phyloP scores from a whole-genome alignment of 1,140 invertebrate genomes.

The Drosophila punjabiensis region DNA sequence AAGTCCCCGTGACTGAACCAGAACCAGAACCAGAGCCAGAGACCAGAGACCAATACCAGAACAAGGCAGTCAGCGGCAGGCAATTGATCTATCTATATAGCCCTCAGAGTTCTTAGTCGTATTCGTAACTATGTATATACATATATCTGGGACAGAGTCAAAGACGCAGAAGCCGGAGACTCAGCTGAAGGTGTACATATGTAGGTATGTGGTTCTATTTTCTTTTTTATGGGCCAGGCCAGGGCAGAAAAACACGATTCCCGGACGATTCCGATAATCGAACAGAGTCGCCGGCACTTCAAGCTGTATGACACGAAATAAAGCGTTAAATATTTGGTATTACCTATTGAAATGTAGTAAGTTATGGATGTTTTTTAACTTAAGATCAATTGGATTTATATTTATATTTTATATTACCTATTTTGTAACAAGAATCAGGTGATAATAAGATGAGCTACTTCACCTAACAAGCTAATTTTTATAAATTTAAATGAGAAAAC shows the following conservation, averaged over 20 bases:
- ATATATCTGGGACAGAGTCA: slow-evolving; percentile 38
- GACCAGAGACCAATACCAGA: slow-evolving; percentile 1
- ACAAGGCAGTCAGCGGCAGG: slow-evolving; percentile 8
- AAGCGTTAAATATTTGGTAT: too few relatives aligned
- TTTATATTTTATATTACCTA: too few relatives aligned
- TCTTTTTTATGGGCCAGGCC: slow-evolving; percentile 26
- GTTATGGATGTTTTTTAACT: background rate
- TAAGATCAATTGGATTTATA: background rate
- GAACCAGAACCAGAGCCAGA: slow-evolving; percentile 3
- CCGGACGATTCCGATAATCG: slow-evolving; percentile 32
- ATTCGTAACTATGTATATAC: slow-evolving; percentile 9
- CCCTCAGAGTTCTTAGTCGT: slow-evolving; percentile 26
- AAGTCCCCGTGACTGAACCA: slow-evolving; percentile 38
- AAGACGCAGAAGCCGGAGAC: slow-evolving; percentile 30
- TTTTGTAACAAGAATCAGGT: too few relatives aligned
- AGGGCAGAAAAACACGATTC: slow-evolving; percentile 21
- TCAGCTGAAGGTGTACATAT: slow-evolving; percentile 2
- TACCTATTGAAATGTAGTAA: background rate
- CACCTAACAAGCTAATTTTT: too few relatives aligned
- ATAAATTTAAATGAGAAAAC: too few relatives aligned
- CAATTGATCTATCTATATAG: slow-evolving; percentile 60
- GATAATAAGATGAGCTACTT: too few relatives aligned
- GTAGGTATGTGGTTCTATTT: background rate
- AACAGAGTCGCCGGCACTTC: background rate
- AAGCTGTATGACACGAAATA: slow-evolving; percentile 1